Conservation (phyloP, 2,888 invertebrate species). For the Malthinus flaveolus region DNA sequence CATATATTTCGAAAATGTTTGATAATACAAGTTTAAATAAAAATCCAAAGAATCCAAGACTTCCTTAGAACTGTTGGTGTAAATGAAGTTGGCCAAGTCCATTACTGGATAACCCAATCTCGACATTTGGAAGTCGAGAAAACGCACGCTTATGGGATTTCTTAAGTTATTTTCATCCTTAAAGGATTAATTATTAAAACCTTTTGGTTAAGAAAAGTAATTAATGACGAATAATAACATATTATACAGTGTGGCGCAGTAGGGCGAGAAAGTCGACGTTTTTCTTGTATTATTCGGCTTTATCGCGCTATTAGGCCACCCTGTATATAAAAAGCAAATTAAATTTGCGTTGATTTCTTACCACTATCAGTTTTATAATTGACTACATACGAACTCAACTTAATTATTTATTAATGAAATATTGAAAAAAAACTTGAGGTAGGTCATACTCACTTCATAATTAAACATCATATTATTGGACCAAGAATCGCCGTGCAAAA, state of each 20-base stretch:
- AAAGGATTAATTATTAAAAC: neutral
- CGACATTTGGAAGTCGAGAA: neutral
- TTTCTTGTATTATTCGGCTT: too few relatives aligned
- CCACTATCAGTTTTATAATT: too few relatives aligned
- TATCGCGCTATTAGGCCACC: too few relatives aligned
- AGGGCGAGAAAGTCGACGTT: too few relatives aligned
- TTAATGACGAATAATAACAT: too few relatives aligned
- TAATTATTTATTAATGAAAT: too few relatives aligned
- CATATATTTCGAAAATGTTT: neutral
- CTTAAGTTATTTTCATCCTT: neutral
- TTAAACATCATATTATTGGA: conserved; percentile 46
- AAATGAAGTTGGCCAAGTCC: neutral
- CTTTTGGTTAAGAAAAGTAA: too few relatives aligned
- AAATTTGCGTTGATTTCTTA: too few relatives aligned
- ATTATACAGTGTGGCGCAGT: too few relatives aligned
- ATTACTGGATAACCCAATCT: neutral
- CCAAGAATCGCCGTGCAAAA: conserved; percentile 46
- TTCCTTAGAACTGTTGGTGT: neutral
- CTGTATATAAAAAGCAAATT: too few relatives aligned
- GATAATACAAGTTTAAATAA: neutral
- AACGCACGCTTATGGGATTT: neutral
- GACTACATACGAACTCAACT: too few relatives aligned
- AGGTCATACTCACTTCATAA: conserved; percentile 36
- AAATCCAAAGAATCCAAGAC: neutral
- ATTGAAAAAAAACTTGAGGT: too few relatives aligned